phyloP scores from a whole-genome alignment of 1,140 invertebrate genomes.

The Mactra quadrangularis region DNA sequence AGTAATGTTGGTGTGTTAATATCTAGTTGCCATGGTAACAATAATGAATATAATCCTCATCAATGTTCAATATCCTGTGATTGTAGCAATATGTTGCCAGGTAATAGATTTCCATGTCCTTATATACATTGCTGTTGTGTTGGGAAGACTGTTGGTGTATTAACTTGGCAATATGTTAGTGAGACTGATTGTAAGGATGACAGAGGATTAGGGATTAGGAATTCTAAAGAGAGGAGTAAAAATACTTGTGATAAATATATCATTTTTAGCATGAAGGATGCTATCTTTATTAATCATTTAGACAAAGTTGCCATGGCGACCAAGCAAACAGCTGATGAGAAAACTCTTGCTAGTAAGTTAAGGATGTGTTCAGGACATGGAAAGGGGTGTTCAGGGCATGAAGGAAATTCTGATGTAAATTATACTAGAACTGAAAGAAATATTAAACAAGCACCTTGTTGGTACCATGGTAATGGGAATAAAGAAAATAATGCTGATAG shows the following conservation, averaged over 20 bases:
- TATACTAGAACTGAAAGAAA: not conserved
- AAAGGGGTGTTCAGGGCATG: not conserved
- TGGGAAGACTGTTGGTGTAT: slow-evolving; percentile 28
- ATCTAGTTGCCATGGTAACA: slow-evolving; percentile 43
- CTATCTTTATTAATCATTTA: slow-evolving; percentile 12
- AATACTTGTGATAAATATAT: slow-evolving; percentile 32
- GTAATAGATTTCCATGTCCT: slow-evolving; percentile 31
- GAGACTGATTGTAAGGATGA: not conserved
- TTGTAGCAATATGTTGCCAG: not conserved
- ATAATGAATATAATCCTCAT: not conserved
- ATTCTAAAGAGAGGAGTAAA: not conserved
- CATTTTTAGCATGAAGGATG: slow-evolving; percentile 18
- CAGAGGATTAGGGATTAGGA: not conserved
- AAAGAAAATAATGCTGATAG: not conserved
- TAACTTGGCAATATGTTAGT: not conserved
- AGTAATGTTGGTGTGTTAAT: slow-evolving; percentile 20
- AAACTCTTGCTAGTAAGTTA: not conserved
- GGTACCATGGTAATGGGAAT: not conserved
- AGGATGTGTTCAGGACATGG: no score
- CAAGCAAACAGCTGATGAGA: not conserved
- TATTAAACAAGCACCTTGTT: not conserved
- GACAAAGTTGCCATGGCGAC: not conserved
- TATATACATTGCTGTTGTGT: slow-evolving; percentile 45
- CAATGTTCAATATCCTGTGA: not conserved
- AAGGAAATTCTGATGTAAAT: not conserved